These are phyloP conservation scores for Philypnodon macrostomus DNA, from an alignment of 2,797 vertebrate species.

Conservation along the genomic window DNA sequence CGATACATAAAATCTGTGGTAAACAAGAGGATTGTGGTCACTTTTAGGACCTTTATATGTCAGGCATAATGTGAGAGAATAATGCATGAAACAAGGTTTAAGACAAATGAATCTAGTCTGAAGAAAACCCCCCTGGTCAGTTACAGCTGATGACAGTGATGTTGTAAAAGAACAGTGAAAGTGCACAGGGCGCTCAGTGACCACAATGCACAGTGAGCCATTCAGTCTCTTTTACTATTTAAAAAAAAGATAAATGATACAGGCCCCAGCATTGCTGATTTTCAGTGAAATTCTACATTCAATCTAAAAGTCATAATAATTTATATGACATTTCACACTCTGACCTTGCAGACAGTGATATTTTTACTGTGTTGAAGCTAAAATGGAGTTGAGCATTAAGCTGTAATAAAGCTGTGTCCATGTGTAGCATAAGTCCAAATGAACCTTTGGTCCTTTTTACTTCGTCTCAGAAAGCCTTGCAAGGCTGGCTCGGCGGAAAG, in stretches of 20 bases:
- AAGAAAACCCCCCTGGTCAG: conserved; percentile 46
- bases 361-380: conserved; percentile 6
- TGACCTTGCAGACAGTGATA: conserved; percentile 18
- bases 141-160: conserved; percentile 47
- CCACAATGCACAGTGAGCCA: conserved; percentile 37
- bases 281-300: conserved; percentile 66
- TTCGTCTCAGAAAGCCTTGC: conserved; percentile 71
- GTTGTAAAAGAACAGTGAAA: conserved; percentile 45
- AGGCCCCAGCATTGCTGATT: conserved; percentile 38
- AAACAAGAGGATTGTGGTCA: conserved; percentile 54
- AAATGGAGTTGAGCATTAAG: conserved; percentile 20
- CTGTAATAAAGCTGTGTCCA: conserved; percentile 30
- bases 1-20: conserved; percentile 69
- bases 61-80: conserved; percentile 40
- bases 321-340: conserved; percentile 35
- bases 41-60: conserved; percentile 34
- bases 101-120: conserved; percentile 61
- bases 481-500: conserved; percentile 87
- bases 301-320: conserved; percentile 29
- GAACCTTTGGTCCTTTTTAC: conserved; percentile 58
- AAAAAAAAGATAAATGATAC: conserved; percentile 44
- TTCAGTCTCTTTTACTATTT: conserved; percentile 36
- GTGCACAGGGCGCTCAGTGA: conserved; percentile 52
- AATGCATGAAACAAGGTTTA: conserved; percentile 42
- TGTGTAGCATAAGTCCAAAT: conserved; percentile 26